Base-by-base conservation (phyloP, 1,140 invertebrate species). In the Heliconius congener region DNA sequence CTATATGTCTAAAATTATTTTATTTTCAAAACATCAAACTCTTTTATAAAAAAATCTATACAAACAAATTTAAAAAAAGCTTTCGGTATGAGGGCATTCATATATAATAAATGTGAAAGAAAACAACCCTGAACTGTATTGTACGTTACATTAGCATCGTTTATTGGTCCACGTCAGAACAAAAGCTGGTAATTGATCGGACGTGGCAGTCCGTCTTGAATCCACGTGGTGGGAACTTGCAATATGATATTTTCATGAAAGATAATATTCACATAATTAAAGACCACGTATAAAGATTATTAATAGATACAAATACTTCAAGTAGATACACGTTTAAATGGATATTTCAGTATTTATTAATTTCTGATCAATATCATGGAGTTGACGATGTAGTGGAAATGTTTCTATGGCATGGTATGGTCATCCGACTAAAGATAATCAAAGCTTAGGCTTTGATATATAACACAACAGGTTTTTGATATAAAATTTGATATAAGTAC, bases 101-200 rank as follows among this genome's bases (percentile, higher is more conserved):
- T 46, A 46, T 46, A 46, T 4, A 46, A 46, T 46, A 16, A 46
- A 46, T 66, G 23, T 30, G 60, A 27, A 27, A 30, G 9, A 66
- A 27, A 66, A 27, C 60, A 66, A 30, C 27, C 60, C 60, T 66
- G n/a, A 66, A 8, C 27, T 66, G n/a, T 66, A 66, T 60, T 55
- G 16, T 57, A 57, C 18, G n/a, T 57, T 57, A 57, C 8, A 37
- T 71, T 70, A 70, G 27, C 60, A 76, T 27, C 42, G 76, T 19
- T 55, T 83, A 87, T 87, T 86, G 85, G 84, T 71, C 85, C 89
- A 92, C 87, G 89, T 91, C 84, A 88, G 80, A 77, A 73, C 34
- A 77, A 85, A 82, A 55, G 55, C 78, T 82, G 71, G 13, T 85
- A 84, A 83, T 85, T 86, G 83, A 82, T 82, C 46, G 57, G 79